phyloP scores from a whole-genome alignment of 2,888 invertebrate species.

The Pyrochroa serraticornis region DNA sequence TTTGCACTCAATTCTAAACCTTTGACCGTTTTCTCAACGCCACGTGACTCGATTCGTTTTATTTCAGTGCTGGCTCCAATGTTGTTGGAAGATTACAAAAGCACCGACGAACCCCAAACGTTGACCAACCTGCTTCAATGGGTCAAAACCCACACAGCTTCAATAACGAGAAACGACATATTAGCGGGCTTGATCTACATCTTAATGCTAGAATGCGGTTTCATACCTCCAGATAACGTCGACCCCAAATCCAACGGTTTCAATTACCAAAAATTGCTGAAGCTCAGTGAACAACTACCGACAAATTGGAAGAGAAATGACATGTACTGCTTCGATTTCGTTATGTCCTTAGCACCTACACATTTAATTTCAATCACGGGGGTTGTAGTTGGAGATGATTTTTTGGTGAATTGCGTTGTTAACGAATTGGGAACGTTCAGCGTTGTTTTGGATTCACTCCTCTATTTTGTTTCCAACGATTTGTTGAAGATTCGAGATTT shows the following conservation, averaged over 20 bases:
- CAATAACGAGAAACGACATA: conserved; percentile 44
- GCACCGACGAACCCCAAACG: conserved; percentile 44
- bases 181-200: conserved; percentile 52
- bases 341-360: conserved; percentile 14
- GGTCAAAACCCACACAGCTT: conserved; percentile 30
- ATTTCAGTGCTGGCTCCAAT: conserved; percentile 52
- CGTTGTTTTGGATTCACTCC: conserved; percentile 46
- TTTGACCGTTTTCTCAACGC: too few relatives aligned
- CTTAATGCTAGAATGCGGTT: conserved; percentile 54
- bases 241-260: conserved; percentile 38
- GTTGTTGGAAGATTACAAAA: conserved; percentile 49
- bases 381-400: conserved; percentile 43
- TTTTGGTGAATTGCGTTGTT: conserved; percentile 51
- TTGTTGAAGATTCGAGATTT: conserved; percentile 46
- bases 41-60: conserved; percentile 18
- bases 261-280: conserved; percentile 42
- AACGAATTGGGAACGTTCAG: conserved; percentile 38
- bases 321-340: conserved; percentile 37
- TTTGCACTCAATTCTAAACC: too few relatives aligned
- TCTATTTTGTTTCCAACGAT: conserved; percentile 43
- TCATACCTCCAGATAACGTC: conserved; percentile 45
- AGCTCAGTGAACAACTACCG: conserved; percentile 42
- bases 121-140: conserved; percentile 44
- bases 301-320: conserved; percentile 41
- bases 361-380: conserved; percentile 46